Evolutionary conservation across 2,797 vertebrate species (phyloP), one percentile per base, ranked within the genome.

Genomic region (Selene dorsalis): DNA sequence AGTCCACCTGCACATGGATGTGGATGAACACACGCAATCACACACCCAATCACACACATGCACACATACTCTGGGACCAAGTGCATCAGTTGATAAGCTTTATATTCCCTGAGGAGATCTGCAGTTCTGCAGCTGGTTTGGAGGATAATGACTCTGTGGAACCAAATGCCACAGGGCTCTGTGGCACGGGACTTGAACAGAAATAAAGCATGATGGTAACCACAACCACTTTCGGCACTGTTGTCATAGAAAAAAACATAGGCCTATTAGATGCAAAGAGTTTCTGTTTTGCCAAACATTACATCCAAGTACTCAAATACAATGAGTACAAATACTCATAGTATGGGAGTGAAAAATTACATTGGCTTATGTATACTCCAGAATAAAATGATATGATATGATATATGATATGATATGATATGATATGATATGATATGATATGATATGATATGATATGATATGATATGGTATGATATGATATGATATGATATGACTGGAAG

Each of bases 1-100:
- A 65, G 18, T 86, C 81, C 84, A 68, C 73, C 79, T 69, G 73
- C 69, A 60, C 79, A 70, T 20, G 56, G 11, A 70, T 22, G 56
- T 9, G 55, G 52, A 47, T 79, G 63, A 13, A 61, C 59, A 73
- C 61, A 55, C 1, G 50, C 11, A 61, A 22, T 1, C 57, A 62
- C 18, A 30, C 35, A 65, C 6, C 18, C 48, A 57, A 16, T 18
- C 35, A 38, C 61, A 57, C 65, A 53, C 30, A 62, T 3, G 18
- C 38, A 48, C 22, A 47, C 14, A 50, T 12, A 60, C 3, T 53
- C 45, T 57, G 28, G 22, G 24, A 65, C 35, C 35, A 56, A 52
- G 47, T 69, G 56, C 58, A 71, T 3, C 26, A 47, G 16, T 50
- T 57, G 39, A 81, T 66, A 71, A 70, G 59, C 41, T 64, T 79